A percentile compares a stretch with the other conserved stretches of the same genome.
These are phyloP conservation scores for Papilio demoleus DNA, from an alignment of 2,888 invertebrate species.

Conservation along the genomic window DNA sequence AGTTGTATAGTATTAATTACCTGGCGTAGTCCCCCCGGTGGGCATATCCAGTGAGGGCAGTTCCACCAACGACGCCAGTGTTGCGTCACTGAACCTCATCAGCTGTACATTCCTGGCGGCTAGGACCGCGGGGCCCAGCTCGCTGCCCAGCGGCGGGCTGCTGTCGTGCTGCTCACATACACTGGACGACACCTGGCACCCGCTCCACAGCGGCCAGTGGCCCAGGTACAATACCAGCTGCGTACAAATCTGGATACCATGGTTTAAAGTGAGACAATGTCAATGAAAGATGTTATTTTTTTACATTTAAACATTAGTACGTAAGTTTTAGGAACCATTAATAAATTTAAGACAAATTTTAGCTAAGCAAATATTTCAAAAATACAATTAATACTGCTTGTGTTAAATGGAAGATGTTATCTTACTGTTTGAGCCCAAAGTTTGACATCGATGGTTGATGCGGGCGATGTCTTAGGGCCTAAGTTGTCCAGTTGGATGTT, in stretches of 20 bases:
- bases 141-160: slow-evolving; percentile 85
- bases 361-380: too few relatives aligned
- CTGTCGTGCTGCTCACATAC: slow-evolving; percentile 97
- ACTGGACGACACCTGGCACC: slow-evolving; percentile 93
- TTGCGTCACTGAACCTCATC: slow-evolving; percentile 91
- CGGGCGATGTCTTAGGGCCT: slow-evolving; percentile 75
- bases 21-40: slow-evolving; percentile 63
- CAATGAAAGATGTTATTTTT: background rate
- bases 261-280: too few relatives aligned
- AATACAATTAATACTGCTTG: too few relatives aligned
- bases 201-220: slow-evolving; percentile 97
- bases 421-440: slow-evolving; percentile 80
- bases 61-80: slow-evolving; percentile 95
- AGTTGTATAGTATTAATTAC: too few relatives aligned
- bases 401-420: background rate
- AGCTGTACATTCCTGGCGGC: slow-evolving; percentile 93
- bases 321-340: too few relatives aligned
- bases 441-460: slow-evolving; percentile 77
- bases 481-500: slow-evolving; percentile 89
- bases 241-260: slow-evolving; percentile 85
- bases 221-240: slow-evolving; percentile 96
- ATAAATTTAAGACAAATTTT: too few relatives aligned
- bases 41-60: slow-evolving; percentile 92
- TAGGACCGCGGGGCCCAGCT: slow-evolving; percentile 92
- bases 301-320: too few relatives aligned